Conservation (phyloP, 2,797 vertebrate species). For the Mus caroli region DNA sequence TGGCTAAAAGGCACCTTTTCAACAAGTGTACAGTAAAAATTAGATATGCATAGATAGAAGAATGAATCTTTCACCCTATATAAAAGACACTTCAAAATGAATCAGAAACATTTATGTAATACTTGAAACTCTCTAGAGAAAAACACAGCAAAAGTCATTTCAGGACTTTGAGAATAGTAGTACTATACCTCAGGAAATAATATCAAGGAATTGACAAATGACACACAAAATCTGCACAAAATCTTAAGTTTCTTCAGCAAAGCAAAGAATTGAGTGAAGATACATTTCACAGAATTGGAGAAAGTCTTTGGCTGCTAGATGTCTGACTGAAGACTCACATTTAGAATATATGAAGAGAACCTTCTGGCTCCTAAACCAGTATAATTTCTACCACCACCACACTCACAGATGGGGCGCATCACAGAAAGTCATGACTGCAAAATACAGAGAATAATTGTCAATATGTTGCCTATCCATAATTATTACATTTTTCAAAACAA, state of each 20-base stretch:
- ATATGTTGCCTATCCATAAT: too few relatives aligned
- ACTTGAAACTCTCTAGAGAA: background rate
- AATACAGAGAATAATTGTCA: background rate
- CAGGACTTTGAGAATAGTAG: background rate
- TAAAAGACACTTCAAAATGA: background rate
- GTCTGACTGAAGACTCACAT: background rate
- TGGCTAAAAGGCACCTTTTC: background rate
- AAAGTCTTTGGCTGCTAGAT: background rate
- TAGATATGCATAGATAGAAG: background rate
- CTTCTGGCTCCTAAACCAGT: background rate
- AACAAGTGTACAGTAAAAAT: background rate
- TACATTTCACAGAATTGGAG: background rate
- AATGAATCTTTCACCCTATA: background rate
- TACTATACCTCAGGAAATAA: background rate
- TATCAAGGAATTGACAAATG: background rate
- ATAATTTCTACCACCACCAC: background rate
- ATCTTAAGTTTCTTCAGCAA: background rate
- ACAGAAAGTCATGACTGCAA: background rate
- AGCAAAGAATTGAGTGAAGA: background rate
- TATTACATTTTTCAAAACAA: background rate
- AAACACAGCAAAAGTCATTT: background rate
- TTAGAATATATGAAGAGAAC: background rate
- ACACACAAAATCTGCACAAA: too few relatives aligned
- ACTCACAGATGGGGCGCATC: background rate
- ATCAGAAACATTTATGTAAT: background rate